Evolutionary conservation across 2,113 vertebrate species (phyloP), one percentile per base, ranked within the genome.

Genomic region (Amphilophus citrinellus): DNA sequence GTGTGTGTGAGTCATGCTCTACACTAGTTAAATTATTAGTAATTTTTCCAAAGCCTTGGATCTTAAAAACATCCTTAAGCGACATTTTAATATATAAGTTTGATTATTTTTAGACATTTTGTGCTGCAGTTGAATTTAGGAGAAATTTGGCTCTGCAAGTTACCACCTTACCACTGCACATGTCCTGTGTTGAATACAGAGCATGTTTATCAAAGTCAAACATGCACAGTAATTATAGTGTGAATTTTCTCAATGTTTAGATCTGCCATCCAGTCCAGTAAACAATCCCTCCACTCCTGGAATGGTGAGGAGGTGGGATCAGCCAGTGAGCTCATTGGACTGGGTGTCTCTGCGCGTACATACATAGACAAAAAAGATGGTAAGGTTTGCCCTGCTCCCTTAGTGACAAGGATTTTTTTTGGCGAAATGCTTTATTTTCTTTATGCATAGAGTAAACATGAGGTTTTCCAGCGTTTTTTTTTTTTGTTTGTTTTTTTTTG

Each of bases 331-430:
- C 92, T 97, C 47, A 97, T 98, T 62, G 96, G 93, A 44, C 96
- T 98, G 60, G 97, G 97, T 80, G 97, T 97, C 44, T 97, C 97
- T 1, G 97, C 97, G 20, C 92, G 95, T 17, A 97, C 96, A 0
- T 97, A 97, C 91, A 96, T 93, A 56, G 92, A 92, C 76, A 97
- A 96, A 95, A 94, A 90, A 84, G 94, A 96, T 91, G 96, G 97
- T 98, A 60, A 92, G 75, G 62, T 61, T 30, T 3, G 18, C 58
- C n/a, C 10, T 17, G 37, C 39, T 35, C 5, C 3, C 18, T 27
- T 53, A 61, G 3, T 56, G 11, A 22, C 42, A 14, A 7, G 27
- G 10, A 44, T 20, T 73, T 24, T 53, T 73, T 32, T 78, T 5
- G 30, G 1, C 0, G 57, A 56, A 50, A 62, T 58, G 11, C 4